A percentile compares a stretch with the other conserved stretches of the same genome.
Conservation (phyloP, 2,113 vertebrate genomes). For the Mastomys natalensis region DNA sequence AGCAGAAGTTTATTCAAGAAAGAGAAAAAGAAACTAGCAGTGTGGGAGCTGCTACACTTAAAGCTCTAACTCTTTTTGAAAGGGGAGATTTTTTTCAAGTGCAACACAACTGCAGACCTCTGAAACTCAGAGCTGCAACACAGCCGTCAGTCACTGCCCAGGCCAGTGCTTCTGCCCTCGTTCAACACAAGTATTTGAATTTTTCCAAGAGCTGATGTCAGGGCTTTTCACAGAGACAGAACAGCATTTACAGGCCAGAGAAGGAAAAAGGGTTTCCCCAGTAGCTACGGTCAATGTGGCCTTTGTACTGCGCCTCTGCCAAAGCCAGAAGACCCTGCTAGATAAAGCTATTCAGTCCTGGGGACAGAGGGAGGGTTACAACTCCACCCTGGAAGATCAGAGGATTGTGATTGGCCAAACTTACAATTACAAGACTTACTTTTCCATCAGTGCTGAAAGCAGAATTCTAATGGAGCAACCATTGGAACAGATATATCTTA, state of each 20-base stretch:
- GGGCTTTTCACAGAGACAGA: slow-evolving; percentile 88
- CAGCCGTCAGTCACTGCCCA: slow-evolving; percentile 82
- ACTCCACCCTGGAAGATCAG: slow-evolving; percentile 63
- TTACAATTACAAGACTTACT: slow-evolving; percentile 71
- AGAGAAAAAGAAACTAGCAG: not conserved
- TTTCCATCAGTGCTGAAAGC: slow-evolving; percentile 73
- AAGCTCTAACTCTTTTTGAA: not conserved
- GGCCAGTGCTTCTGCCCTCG: slow-evolving; percentile 85
- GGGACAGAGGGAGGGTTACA: slow-evolving; percentile 58
- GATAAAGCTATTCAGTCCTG: slow-evolving; percentile 81
- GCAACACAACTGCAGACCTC: slow-evolving; percentile 53
- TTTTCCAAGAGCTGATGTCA: slow-evolving; percentile 91
- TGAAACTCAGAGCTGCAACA: slow-evolving; percentile 77
- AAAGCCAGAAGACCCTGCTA: slow-evolving; percentile 85
- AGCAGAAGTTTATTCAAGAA: not conserved
- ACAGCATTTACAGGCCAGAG: slow-evolving; percentile 86
- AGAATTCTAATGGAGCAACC: slow-evolving; percentile 70
- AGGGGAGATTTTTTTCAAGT: not conserved
- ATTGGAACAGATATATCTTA: slow-evolving; percentile 65
- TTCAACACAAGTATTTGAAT: slow-evolving; percentile 87
- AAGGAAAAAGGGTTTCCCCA: slow-evolving; percentile 88
- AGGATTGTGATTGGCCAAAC: slow-evolving; percentile 61
- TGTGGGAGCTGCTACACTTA: not conserved
- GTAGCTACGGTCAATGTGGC: slow-evolving; percentile 86
- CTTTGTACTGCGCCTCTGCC: slow-evolving; percentile 86